Percentiles rank a stretch among this genome's conserved stretches.
These are phyloP conservation scores for Athalia cordata DNA, from an alignment of 2,888 invertebrate species.

Conservation along the genomic window DNA sequence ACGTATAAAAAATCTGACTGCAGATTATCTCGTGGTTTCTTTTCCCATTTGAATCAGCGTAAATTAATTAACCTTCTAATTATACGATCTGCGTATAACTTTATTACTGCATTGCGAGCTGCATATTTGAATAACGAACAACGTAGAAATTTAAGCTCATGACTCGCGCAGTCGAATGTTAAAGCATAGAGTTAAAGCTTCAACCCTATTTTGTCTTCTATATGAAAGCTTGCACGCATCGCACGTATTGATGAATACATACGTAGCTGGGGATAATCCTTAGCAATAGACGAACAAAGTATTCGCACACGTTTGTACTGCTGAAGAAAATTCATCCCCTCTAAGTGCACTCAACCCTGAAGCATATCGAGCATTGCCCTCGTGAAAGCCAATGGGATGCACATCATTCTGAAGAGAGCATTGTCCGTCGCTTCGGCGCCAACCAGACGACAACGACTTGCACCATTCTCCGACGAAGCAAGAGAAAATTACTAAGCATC, in stretches of 20 bases:
- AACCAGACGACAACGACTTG: slow-evolving; percentile 26
- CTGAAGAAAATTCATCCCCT: slow-evolving; percentile 29
- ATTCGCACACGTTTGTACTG: slow-evolving; percentile 6
- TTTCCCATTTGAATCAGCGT: no score
- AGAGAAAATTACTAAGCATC: slow-evolving; percentile 14
- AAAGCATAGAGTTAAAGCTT: no score
- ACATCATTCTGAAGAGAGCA: slow-evolving; percentile 29
- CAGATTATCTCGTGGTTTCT: not conserved
- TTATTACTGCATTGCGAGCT: no score
- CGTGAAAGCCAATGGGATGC: slow-evolving; percentile 38
- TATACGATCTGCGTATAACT: no score
- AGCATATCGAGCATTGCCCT: slow-evolving; percentile 39
- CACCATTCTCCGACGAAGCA: slow-evolving; percentile 16
- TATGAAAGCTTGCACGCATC: slow-evolving; percentile 18
- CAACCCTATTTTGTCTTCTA: not conserved
- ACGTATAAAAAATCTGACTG: not conserved
- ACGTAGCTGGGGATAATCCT: not conserved
- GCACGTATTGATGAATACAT: not conserved
- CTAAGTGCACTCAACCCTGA: slow-evolving; percentile 34
- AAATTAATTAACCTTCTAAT: not conserved
- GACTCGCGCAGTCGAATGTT: not conserved
- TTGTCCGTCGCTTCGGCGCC: slow-evolving; percentile 36
- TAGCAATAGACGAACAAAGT: slow-evolving; percentile 10
- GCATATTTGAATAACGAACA: no score
- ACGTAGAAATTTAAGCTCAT: no score